phyloP scores from a whole-genome alignment of 2,113 vertebrate species.

The Megalops atlanticus region DNA sequence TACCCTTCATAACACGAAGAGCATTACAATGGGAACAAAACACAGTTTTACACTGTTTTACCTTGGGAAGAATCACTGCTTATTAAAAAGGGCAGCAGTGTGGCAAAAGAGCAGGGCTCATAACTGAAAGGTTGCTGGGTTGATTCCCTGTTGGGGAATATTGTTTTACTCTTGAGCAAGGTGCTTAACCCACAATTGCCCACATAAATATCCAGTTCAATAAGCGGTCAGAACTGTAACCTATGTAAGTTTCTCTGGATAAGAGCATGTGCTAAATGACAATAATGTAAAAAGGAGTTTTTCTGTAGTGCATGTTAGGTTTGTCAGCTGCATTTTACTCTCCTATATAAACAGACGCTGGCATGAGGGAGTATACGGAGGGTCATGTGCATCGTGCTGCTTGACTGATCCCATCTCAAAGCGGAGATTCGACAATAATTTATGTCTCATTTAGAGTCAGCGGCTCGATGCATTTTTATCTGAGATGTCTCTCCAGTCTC shows the following conservation, averaged over 20 bases:
- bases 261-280: too few relatives aligned
- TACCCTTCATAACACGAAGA: not conserved
- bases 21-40: too few relatives aligned
- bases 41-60: too few relatives aligned
- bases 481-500: constrained; percentile 44
- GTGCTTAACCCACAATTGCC: too few relatives aligned
- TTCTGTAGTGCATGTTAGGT: not conserved
- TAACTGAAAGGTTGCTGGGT: too few relatives aligned
- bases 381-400: not conserved
- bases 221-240: too few relatives aligned
- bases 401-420: not conserved
- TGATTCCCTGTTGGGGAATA: too few relatives aligned
- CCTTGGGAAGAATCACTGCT: too few relatives aligned
- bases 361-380: not conserved
- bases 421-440: not conserved
- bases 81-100: not conserved
- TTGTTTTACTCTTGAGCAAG: too few relatives aligned
- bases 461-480: constrained; percentile 40
- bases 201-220: too few relatives aligned
- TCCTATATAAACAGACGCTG: not conserved
- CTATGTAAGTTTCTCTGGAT: too few relatives aligned
- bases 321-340: not conserved
- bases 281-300: too few relatives aligned
- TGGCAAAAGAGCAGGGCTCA: not conserved
- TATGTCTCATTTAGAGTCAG: not conserved